A percentile compares a stretch with the other conserved stretches of the same genome.
Conservation (phyloP, 2,113 vertebrate species). For the Apodemus speciosus region DNA sequence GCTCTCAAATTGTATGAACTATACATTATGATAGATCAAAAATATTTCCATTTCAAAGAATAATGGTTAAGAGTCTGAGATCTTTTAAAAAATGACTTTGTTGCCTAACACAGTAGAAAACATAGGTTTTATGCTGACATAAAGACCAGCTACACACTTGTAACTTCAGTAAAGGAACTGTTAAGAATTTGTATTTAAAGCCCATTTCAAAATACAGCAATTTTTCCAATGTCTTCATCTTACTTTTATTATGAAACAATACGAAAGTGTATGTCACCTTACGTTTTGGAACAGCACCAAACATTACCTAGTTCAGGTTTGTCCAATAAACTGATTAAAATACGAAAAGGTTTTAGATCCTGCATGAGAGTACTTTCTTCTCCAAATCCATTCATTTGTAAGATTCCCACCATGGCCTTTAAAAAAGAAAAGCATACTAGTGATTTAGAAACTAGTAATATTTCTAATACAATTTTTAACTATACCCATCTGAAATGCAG, state of each 20-base stretch:
- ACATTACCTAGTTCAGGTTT: conserved; percentile 96
- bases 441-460: conserved; percentile 57
- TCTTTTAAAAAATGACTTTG: conserved; percentile 21
- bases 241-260: conserved; percentile 52
- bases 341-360: conserved; percentile 98
- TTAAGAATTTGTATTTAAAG: conserved; percentile 51
- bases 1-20: conserved; percentile 25
- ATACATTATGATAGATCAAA: conserved; percentile 5
- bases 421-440: conserved; percentile 68
- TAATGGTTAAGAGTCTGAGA: neutral
- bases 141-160: neutral
- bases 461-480: conserved; percentile 13
- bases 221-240: conserved; percentile 25
- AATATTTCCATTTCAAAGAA: conserved; percentile 41
- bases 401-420: conserved; percentile 97
- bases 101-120: neutral
- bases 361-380: conserved; percentile 96
- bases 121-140: neutral
- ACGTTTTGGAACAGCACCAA: neutral
- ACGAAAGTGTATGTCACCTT: neutral
- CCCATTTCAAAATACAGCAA: neutral
- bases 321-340: conserved; percentile 98
- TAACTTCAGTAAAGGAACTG: conserved; percentile 35
- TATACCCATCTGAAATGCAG: conserved; percentile 6
- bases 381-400: conserved; percentile 95